Evolutionary conservation across 2,888 invertebrate genomes (phyloP), one percentile per base, ranked within the genome.

Genomic region (Catocala fraxini): DNA sequence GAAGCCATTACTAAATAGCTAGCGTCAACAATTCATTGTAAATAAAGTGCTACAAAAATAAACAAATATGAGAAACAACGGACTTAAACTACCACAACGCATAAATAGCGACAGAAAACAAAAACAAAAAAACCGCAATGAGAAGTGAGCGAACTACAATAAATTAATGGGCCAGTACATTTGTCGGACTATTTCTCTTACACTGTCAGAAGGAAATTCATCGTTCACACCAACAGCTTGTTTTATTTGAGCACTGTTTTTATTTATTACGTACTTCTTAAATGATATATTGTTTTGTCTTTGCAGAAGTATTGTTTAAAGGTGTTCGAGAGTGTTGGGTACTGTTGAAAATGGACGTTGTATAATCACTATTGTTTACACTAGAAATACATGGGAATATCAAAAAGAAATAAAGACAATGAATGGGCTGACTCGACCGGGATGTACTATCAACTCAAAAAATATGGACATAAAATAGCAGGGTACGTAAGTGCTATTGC

Each of bases 121-220:
- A 45, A 68, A 61, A 61, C 58, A 51, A 68, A 64, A 74, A 46
- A 51, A 51, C 51, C 49, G 15, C 64, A 25, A 59, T 65, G 57
- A 65, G 51, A 59, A 73, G 68, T 72, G 70, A 72, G 65, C 56
- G 65, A 71, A 68, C 76, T 72, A 65, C 68, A 69, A 75, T 78
- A 77, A 78, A 78, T 62, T 78, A 78, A 75, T 75, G 67, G 69
- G 41, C 60, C 48, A 67, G 75, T 77, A 75, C 69, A 80, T 79
- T 79, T 77, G 72, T 72, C 65, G 65, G 39, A 71, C 73, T 68
- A 74, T 72, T 78, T 73, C 71, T 78, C 80, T 68, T 58, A 55
- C 35, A 70, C 68, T 73, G 74, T 72, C 72, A 76, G 66, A 69
- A 78, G 68, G 70, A 70, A 71, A 70, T 71, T 72, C 71, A 74